phyloP scores from a whole-genome alignment of 2,888 invertebrate genomes.

The Chouioia cunea region DNA sequence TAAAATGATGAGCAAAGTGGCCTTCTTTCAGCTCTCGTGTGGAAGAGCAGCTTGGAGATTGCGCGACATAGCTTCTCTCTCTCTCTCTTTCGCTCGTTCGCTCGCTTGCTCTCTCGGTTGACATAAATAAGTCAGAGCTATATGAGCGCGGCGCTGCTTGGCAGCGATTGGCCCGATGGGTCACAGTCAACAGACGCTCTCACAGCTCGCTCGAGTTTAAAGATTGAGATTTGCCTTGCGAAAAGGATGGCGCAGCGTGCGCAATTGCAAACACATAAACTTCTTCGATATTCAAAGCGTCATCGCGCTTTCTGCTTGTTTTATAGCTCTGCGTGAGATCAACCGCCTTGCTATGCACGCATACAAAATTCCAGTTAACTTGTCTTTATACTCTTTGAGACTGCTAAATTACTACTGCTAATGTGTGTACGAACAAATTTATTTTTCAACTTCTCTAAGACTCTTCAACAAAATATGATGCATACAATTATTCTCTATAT shows the following conservation, averaged over 20 bases:
- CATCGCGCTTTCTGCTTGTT: conserved; percentile 17
- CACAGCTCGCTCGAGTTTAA: not conserved
- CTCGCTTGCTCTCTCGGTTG: not conserved
- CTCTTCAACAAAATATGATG: too few species aligned
- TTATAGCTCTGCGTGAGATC: conserved; percentile 27
- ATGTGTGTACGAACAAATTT: too few species aligned
- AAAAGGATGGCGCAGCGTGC: not conserved
- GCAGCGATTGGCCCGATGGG: not conserved
- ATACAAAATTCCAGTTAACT: not conserved
- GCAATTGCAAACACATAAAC: conserved; percentile 26
- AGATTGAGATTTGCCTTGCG: not conserved
- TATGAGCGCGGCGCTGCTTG: too few species aligned
- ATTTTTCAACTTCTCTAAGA: too few species aligned
- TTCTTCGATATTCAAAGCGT: not conserved
- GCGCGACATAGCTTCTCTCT: conserved; percentile 8
- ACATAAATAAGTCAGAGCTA: conserved; percentile 19
- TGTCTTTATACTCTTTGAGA: not conserved
- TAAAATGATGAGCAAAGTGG: conserved; percentile 23
- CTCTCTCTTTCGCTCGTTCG: too few species aligned
- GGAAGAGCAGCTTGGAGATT: not conserved
- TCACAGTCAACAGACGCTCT: not conserved
- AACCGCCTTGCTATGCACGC: conserved; percentile 7
- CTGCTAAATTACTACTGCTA: conserved; percentile 2
- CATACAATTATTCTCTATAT: too few species aligned
- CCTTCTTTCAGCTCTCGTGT: not conserved